Percentiles rank a stretch among this genome's conserved stretches.
Conservation (phyloP, 2,888 invertebrate species). For the Drosophila emarginata region DNA sequence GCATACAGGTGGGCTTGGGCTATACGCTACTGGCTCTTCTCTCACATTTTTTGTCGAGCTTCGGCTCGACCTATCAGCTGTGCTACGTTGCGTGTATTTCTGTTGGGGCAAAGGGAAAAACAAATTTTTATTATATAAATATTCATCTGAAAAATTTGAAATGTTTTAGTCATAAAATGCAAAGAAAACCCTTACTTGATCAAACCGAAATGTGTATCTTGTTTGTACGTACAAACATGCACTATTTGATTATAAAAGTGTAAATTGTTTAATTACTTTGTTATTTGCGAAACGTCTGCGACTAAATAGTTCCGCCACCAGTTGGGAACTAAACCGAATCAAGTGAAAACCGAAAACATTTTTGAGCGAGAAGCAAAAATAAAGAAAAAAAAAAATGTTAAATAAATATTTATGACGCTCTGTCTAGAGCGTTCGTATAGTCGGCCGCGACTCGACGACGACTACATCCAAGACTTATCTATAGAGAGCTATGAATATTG, state of each 20-base stretch:
- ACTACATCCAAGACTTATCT: slow-evolving; percentile 55
- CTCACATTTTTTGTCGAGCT: slow-evolving; percentile 42
- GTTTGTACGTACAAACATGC: background rate
- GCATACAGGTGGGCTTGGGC: slow-evolving; percentile 26
- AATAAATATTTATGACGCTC: slow-evolving; percentile 70
- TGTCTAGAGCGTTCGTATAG: slow-evolving; percentile 28
- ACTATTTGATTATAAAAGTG: background rate
- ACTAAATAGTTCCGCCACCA: slow-evolving; percentile 62
- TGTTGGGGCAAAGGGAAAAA: slow-evolving; percentile 18
- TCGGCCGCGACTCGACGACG: slow-evolving; percentile 43
- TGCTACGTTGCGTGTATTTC: slow-evolving; percentile 20
- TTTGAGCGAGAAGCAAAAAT: slow-evolving; percentile 35
- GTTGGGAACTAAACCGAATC: slow-evolving; percentile 61
- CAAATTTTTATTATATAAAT: slow-evolving; percentile 23
- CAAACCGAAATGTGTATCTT: slow-evolving; percentile 1
- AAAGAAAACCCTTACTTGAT: slow-evolving; percentile 28
- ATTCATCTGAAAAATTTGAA: slow-evolving; percentile 17
- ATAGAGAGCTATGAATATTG: slow-evolving; percentile 26
- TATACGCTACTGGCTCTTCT: slow-evolving; percentile 19
- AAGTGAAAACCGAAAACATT: slow-evolving; percentile 61
- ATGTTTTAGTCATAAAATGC: background rate
- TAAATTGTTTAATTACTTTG: slow-evolving; percentile 25
- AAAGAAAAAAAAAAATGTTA: slow-evolving; percentile 28
- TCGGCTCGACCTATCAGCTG: slow-evolving; percentile 19
- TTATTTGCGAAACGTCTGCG: slow-evolving; percentile 23